These are phyloP conservation scores for Orchesella cincta DNA, from an alignment of 1,140 invertebrate species.

Conservation along the genomic window DNA sequence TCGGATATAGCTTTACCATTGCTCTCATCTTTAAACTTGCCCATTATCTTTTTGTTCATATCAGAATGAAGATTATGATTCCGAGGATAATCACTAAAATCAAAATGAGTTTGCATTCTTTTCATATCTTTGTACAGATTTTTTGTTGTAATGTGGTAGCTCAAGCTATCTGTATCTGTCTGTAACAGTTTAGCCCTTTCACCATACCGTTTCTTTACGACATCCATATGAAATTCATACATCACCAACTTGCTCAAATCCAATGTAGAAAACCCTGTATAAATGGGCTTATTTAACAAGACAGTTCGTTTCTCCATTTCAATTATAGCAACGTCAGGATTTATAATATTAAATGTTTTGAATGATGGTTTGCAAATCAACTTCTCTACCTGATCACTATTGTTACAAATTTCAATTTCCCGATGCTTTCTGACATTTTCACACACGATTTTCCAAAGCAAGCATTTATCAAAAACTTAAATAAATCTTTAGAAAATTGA, in stretches of 20 bases:
- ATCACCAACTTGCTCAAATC: constrained; percentile 32
- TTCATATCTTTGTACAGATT: neutral
- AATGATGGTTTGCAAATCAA: constrained; percentile 23
- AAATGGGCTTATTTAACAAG: constrained; percentile 29
- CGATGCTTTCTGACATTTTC: constrained; percentile 51
- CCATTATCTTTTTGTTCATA: neutral
- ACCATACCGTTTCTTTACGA: constrained; percentile 30
- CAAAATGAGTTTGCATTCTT: neutral
- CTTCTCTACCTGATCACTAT: neutral
- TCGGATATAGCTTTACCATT: neutral
- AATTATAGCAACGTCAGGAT: neutral
- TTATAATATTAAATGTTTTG: constrained; percentile 17
- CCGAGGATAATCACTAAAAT: neutral
- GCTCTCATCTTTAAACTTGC: neutral
- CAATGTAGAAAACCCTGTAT: constrained; percentile 20
- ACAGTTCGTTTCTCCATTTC: constrained; percentile 5
- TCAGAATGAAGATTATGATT: neutral
- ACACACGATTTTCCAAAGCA: constrained; percentile 51
- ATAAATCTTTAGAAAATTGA: constrained; percentile 51
- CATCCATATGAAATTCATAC: constrained; percentile 31
- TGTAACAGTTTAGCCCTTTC: constrained; percentile 18
- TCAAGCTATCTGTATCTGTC: constrained; percentile 38
- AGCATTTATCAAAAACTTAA: constrained; percentile 52
- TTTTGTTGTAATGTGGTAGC: constrained; percentile 30
- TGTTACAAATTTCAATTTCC: constrained; percentile 21